Conservation (phyloP, 2,113 vertebrate genomes). For the Heterotilapia buettikoferi region DNA sequence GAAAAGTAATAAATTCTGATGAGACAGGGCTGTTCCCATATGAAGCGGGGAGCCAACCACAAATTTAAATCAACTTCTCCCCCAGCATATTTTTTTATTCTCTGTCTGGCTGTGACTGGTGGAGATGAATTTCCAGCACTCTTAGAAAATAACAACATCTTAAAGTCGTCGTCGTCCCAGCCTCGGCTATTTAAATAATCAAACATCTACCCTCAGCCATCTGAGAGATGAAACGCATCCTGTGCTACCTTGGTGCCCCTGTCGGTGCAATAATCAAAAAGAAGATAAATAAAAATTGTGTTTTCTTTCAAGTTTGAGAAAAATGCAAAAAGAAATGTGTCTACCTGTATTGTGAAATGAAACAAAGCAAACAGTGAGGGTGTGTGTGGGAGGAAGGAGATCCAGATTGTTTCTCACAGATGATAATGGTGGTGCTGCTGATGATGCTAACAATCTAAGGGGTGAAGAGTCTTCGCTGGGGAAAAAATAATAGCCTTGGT, state of each 20-base stretch:
- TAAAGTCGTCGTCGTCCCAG: background rate
- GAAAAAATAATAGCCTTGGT: background rate
- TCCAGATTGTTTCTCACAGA: background rate
- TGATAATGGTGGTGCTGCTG: background rate
- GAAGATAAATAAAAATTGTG: background rate
- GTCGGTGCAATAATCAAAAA: background rate
- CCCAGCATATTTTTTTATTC: constrained; percentile 6
- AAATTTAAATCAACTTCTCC: constrained; percentile 43
- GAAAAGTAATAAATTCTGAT: constrained; percentile 65
- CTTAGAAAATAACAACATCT: constrained; percentile 4
- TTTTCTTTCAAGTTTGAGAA: background rate
- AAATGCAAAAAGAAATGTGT: background rate
- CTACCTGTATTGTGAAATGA: background rate
- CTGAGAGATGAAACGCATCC: background rate
- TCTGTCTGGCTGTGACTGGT: background rate
- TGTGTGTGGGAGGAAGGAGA: background rate
- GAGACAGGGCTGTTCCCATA: constrained; percentile 38
- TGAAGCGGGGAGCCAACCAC: constrained; percentile 13
- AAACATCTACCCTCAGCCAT: background rate
- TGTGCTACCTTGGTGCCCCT: background rate
- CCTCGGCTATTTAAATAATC: constrained; percentile 12
- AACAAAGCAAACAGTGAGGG: background rate
- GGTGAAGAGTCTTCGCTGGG: background rate
- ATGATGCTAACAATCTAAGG: background rate
- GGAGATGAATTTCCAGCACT: constrained; percentile 1